Evolutionary conservation across 2,888 invertebrate genomes (phyloP).

Genomic region (Brachyptera risi): DNA sequence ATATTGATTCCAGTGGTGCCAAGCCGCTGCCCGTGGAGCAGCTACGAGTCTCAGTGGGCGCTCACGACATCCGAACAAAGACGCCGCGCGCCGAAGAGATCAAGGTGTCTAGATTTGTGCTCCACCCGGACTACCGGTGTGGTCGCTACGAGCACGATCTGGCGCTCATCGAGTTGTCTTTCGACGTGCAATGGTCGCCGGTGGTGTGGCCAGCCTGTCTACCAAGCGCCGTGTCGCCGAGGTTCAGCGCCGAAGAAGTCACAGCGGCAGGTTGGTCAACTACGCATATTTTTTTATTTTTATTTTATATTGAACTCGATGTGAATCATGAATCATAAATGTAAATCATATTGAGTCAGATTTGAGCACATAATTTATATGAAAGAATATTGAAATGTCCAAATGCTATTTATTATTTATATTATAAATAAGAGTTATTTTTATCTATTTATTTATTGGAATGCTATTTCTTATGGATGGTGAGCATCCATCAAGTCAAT

Average conservation of each 20-base stretch:
- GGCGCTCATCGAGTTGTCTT: conserved; percentile 60
- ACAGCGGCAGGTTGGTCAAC: not conserved
- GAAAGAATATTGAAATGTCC: no score
- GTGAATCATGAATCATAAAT: no score
- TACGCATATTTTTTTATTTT: no score
- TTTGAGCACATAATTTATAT: no score
- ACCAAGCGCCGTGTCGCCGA: conserved; percentile 47
- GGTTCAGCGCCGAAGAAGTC: conserved; percentile 7
- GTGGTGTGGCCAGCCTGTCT: conserved; percentile 74
- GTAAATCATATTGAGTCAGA: no score
- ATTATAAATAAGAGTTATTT: no score
- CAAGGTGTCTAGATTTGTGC: conserved; percentile 51
- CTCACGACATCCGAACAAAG: conserved; percentile 61
- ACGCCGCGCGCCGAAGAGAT: conserved; percentile 50
- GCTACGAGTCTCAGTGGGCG: conserved; percentile 64
- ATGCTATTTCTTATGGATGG: no score
- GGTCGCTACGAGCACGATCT: conserved; percentile 49
- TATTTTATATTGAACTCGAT: no score
- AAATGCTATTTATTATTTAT: no score
- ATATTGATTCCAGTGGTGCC: conserved; percentile 3
- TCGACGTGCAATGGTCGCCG: conserved; percentile 63
- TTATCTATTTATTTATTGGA: no score
- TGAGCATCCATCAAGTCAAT: no score
- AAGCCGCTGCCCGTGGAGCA: conserved; percentile 55
- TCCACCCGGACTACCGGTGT: conserved; percentile 74